Base-by-base conservation (phyloP, 2,888 invertebrate genomes). In the Drosophila vallismaia region DNA sequence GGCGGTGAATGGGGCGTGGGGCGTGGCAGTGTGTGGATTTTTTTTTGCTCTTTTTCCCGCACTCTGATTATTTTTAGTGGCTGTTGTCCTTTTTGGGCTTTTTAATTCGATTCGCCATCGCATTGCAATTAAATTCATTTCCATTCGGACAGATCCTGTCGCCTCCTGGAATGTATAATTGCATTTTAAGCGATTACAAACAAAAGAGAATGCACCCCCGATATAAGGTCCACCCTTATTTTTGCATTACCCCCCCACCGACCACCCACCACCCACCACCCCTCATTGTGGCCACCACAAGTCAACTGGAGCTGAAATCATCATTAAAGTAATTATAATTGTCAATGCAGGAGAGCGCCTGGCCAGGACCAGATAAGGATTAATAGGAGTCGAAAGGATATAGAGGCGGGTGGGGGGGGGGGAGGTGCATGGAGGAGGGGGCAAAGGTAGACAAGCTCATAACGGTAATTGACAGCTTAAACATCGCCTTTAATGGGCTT, bases 281-380 rank as follows among this genome's bases (percentile, higher is more conserved):
- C 19, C 19, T 2, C 38, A 1, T 3, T 19, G 14, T 36, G 49
- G n/a, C 7, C 58, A 7, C 60, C 68, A 48, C 60, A 60, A 44
- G 40, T 53, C 64, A 36, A 45, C 44, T 54, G 24, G n/a, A 53
- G 62, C 79, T 73, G 79, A 77, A 79, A 79, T 77, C 80, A 73
- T 79, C 79, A 79, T 79, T 83, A 79, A 79, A 79, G 80, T 79
- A 80, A 83, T 79, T 83, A 80, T 83, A 69, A 75, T 71, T 83
- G 77, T 77, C 79, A 77, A 54, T 74, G 74, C 48, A 19, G 19
- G 44, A 24, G 14, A 12, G 40, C 40, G 40, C 14, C 60, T 46
- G 45, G 60, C 6, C 19, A 7, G 45, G 46, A 31, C 24, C 46
- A 38, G 60, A 60, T 60, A 57, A 26, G 58, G 38, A 57, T 46